A percentile compares a stretch with the other conserved stretches of the same genome.
These are phyloP conservation scores for Liolophura sinensis DNA, from an alignment of 1,140 invertebrate genomes.

Conservation along the genomic window DNA sequence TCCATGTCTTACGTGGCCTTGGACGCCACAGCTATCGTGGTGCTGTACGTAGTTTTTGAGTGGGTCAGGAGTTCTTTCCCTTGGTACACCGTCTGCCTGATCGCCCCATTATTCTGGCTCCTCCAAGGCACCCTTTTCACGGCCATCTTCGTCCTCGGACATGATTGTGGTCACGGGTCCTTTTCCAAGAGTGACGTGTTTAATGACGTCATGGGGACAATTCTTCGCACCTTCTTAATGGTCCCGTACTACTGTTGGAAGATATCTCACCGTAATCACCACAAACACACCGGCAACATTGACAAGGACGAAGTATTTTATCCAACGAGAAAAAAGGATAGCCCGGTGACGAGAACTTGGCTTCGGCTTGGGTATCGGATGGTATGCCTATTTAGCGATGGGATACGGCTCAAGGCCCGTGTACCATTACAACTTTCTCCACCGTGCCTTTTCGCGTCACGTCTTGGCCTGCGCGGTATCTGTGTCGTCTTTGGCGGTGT, in stretches of 20 bases:
- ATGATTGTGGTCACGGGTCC: slow-evolving; percentile 55
- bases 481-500: slow-evolving; percentile 30
- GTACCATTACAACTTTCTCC: slow-evolving; percentile 18
- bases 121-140: slow-evolving; percentile 48
- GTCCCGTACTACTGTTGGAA: slow-evolving; percentile 27
- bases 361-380: slow-evolving; percentile 22
- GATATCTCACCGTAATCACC: slow-evolving; percentile 22
- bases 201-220: slow-evolving; percentile 19
- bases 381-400: slow-evolving; percentile 17
- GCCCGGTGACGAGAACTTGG: neutral
- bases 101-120: slow-evolving; percentile 35
- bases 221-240: slow-evolving; percentile 15
- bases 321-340: slow-evolving; percentile 8
- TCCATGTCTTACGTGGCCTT: slow-evolving; percentile 45
- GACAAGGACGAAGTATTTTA: slow-evolving; percentile 29
- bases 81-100: slow-evolving; percentile 4
- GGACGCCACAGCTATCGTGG: slow-evolving; percentile 32
- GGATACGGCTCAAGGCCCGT: slow-evolving; percentile 17
- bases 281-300: slow-evolving; percentile 20
- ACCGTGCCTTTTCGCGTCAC: slow-evolving; percentile 13
- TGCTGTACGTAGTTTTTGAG: slow-evolving; percentile 33
- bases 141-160: slow-evolving; percentile 52
- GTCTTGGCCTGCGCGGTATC: slow-evolving; percentile 10
- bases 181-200: slow-evolving; percentile 41
- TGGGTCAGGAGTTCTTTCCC: slow-evolving; percentile 18